Evolutionary conservation across 2,888 invertebrate genomes (phyloP), one percentile per base, ranked within the genome.

Genomic region (Stictocephala bisonia): DNA sequence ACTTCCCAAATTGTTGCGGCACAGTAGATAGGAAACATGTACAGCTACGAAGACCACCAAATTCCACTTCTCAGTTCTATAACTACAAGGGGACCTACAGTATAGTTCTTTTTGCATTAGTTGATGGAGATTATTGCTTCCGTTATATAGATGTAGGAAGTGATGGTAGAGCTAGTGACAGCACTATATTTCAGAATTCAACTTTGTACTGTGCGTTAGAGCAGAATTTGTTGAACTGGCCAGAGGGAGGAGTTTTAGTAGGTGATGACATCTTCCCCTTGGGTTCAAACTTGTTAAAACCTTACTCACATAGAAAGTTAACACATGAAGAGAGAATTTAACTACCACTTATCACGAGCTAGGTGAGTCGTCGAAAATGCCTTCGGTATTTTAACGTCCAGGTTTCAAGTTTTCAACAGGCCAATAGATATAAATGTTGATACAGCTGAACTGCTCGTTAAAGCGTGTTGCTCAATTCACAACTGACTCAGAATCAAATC

Each of bases 101-200:
- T 20, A 64, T 64, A n/a, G 26, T 64, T 3, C 18, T 41, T 15
- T 64, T 64, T 11, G 64, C 64, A 3, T 2, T 24, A 2, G 41
- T 64, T 20, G 41, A 64, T 24, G 64, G 3, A n/a, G 24, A 64
- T 6, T 64, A 64, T 20, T 11, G 24, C 3, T 64, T 64, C 26
- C 3, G 13, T 13, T 64, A 22, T 26, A 64, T 64, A 18, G 64
- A 64, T 41, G 64, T 64, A 9, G 64, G 41, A 9, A 64, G 41
- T 41, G 41, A 64, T 64, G 64, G 64, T 22, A 64, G 64, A 41
- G 64, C 64, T 24, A 64, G 26, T 64, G 64, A 64, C 41, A 41
- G 64, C 7, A 64, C 41, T 6, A 41, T 64, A 24, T 64, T 64
- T 15, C 20, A 41, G 9, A 24, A 13, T 9, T 64, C 64, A 18